Conservation (phyloP, 2,888 invertebrate genomes). For the Orgyia antiqua region DNA sequence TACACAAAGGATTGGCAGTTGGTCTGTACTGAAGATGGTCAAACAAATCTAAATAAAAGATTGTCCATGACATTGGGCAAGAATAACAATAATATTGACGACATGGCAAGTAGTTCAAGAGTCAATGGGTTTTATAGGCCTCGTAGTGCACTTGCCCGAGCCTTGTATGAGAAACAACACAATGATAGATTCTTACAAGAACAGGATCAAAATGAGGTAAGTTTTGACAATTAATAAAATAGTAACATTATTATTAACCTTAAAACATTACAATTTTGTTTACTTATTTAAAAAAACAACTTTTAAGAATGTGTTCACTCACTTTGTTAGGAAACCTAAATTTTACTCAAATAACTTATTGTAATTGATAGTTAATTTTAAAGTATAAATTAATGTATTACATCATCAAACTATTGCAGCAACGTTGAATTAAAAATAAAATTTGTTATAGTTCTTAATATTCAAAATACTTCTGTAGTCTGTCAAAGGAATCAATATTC, state of each 20-base stretch:
- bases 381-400: no score
- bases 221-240: constrained; percentile 22
- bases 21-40: constrained; percentile 36
- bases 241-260: neutral
- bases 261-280: neutral
- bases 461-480: no score
- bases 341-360: no score
- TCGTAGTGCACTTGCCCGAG: constrained; percentile 83
- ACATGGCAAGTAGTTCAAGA: constrained; percentile 51
- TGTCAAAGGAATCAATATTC: no score
- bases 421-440: no score
- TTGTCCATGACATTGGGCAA: constrained; percentile 22
- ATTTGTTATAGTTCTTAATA: no score
- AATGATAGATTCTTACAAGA: constrained; percentile 82
- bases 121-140: constrained; percentile 78
- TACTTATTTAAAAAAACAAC: neutral
- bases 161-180: constrained; percentile 84
- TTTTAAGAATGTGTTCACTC: no score
- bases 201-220: constrained; percentile 84
- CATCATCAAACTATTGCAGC: no score
- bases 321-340: no score
- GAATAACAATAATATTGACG: constrained; percentile 22
- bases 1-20: constrained; percentile 46
- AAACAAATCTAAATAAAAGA: constrained; percentile 24
- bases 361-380: no score